Evolutionary conservation across 2,888 invertebrate species (phyloP).

Genomic region (Latrodectus elegans): DNA sequence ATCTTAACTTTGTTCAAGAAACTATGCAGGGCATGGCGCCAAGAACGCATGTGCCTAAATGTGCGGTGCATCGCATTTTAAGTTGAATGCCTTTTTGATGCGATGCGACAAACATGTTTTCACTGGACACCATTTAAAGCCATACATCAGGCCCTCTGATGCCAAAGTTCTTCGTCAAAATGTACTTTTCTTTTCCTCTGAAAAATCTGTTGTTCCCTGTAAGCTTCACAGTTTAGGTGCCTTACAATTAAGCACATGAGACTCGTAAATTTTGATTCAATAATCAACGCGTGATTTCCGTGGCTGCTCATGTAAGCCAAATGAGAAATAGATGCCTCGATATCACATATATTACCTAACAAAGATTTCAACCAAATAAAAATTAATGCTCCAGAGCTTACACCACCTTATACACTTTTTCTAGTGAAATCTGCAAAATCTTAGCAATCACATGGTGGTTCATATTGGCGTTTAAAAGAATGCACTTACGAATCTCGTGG

Average conservation of each 20-base stretch:
- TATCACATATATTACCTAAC: no score
- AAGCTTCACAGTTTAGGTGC: conserved; percentile 66
- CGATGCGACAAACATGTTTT: conserved; percentile 8
- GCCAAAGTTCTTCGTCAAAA: neutral
- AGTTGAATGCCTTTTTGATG: conserved; percentile 48
- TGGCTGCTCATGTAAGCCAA: neutral
- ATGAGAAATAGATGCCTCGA: neutral
- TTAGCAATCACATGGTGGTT: no score
- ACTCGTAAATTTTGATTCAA: conserved; percentile 11
- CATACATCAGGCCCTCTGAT: neutral
- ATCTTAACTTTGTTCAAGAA: conserved; percentile 6
- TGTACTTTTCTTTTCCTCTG: neutral
- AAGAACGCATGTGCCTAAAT: conserved; percentile 59
- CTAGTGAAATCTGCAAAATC: no score
- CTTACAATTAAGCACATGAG: conserved; percentile 57
- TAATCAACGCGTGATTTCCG: conserved; percentile 14
- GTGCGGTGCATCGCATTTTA: conserved; percentile 58
- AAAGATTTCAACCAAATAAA: no score
- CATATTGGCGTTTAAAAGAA: no score
- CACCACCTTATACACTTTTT: neutral
- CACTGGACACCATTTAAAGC: neutral
- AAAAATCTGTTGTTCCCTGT: conserved; percentile 36
- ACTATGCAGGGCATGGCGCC: conserved; percentile 12
- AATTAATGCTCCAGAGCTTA: neutral
- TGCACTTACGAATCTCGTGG: no score